These are phyloP conservation scores for Drosophila melanica DNA, from an alignment of 1,140 invertebrate genomes.

Conservation along the genomic window DNA sequence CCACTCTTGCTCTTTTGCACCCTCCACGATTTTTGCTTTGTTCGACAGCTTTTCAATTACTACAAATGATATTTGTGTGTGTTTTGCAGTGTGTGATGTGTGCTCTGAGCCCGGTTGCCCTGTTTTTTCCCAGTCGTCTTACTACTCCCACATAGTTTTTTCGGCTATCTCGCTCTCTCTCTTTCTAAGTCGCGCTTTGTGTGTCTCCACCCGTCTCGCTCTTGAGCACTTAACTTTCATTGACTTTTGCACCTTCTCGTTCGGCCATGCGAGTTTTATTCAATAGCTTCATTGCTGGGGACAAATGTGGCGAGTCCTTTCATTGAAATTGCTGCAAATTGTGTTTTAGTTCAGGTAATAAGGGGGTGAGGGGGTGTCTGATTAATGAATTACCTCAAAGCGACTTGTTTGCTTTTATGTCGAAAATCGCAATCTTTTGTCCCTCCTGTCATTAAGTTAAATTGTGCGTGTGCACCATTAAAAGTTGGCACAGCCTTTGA, in stretches of 20 bases:
- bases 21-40: slow-evolving; percentile 56
- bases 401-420: slow-evolving; percentile 75
- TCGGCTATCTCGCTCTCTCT: neutral
- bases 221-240: slow-evolving; percentile 67
- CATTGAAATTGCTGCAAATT: slow-evolving; percentile 55
- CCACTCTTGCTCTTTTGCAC: neutral
- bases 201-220: too few relatives aligned
- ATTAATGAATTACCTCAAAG: slow-evolving; percentile 78
- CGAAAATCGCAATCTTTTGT: slow-evolving; percentile 70
- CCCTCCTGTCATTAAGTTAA: slow-evolving; percentile 70
- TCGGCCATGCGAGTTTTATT: slow-evolving; percentile 18
- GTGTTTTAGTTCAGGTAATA: slow-evolving; percentile 30
- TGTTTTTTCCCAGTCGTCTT: slow-evolving; percentile 29
- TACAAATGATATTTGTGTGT: slow-evolving; percentile 73
- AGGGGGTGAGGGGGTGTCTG: slow-evolving; percentile 14
- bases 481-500: slow-evolving; percentile 60
- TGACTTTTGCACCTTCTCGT: slow-evolving; percentile 62
- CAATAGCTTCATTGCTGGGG: slow-evolving; percentile 40
- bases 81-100: slow-evolving; percentile 23
- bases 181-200: too few relatives aligned
- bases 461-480: slow-evolving; percentile 68
- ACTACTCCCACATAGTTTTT: slow-evolving; percentile 10
- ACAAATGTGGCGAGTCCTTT: slow-evolving; percentile 17
- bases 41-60: slow-evolving; percentile 76
- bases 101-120: slow-evolving; percentile 9